phyloP scores from a whole-genome alignment of 2,113 vertebrate genomes.

The Cottus gobio region DNA sequence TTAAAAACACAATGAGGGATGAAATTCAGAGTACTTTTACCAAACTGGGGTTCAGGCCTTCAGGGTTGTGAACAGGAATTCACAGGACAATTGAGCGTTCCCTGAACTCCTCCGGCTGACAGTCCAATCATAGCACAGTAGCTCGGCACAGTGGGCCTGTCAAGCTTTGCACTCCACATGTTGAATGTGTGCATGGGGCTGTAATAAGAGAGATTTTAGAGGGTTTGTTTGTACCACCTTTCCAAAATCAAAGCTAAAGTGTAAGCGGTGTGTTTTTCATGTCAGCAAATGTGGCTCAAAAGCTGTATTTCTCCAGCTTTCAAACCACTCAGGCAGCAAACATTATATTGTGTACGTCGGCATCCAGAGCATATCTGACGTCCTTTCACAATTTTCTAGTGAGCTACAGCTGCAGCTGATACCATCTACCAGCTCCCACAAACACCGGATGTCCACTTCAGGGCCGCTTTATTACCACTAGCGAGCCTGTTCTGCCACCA shows the following conservation, averaged over 20 bases:
- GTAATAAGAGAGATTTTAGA: not conserved
- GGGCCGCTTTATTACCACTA: constrained; percentile 40
- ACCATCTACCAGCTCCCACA: not conserved
- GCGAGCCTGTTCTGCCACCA: constrained; percentile 10
- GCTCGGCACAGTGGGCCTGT: not conserved
- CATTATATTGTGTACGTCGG: not conserved
- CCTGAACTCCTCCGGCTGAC: not conserved
- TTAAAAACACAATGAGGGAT: not conserved
- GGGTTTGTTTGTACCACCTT: not conserved
- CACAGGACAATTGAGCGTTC: not conserved
- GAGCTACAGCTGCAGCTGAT: too few species aligned
- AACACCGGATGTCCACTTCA: constrained; percentile 31
- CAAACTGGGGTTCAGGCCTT: too few species aligned
- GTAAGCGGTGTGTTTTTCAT: not conserved
- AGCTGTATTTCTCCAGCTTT: not conserved
- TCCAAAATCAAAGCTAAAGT: not conserved
- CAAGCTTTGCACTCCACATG: not conserved
- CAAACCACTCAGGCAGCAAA: not conserved
- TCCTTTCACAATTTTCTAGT: not conserved
- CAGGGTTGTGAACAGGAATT: not conserved
- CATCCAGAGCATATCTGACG: not conserved
- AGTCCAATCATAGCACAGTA: not conserved
- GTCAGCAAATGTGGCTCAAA: not conserved
- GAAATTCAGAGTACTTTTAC: not conserved
- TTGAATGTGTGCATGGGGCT: not conserved